A percentile compares a stretch with the other conserved stretches of the same genome.
Evolutionary conservation across 2,888 invertebrate genomes (phyloP).

Genomic region (Idaea dimidiata): DNA sequence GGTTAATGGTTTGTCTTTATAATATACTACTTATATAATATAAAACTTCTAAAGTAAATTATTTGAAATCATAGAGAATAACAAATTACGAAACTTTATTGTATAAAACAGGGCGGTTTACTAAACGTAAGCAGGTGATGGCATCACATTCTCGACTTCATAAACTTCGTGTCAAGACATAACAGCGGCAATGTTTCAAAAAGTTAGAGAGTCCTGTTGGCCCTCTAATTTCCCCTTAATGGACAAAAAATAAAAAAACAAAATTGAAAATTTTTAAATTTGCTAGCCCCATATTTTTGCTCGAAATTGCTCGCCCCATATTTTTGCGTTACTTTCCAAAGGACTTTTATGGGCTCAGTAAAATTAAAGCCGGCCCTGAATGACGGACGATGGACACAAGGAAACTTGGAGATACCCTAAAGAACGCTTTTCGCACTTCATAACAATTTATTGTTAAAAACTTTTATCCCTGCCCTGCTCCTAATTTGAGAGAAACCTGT

Average conservation of each 20-base stretch:
- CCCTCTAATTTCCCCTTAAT: conserved; percentile 2
- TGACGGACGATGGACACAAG: conserved; percentile 16
- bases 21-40: too few relatives aligned
- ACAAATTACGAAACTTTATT: too few relatives aligned
- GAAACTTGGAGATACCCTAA: conserved; percentile 24
- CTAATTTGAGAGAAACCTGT: conserved; percentile 41
- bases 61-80: too few relatives aligned
- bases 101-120: background rate
- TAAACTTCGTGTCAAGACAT: background rate
- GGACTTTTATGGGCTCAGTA: conserved; percentile 3
- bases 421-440: conserved; percentile 40
- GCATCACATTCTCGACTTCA: background rate
- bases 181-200: background rate
- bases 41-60: too few relatives aligned
- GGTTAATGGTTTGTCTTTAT: too few relatives aligned
- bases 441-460: conserved; percentile 49
- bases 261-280: conserved; percentile 1
- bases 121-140: background rate
- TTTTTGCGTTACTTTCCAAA: conserved; percentile 2
- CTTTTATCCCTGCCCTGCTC: conserved; percentile 33
- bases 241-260: background rate
- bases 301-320: conserved; percentile 4
- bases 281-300: conserved; percentile 3
- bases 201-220: background rate
- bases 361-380: background rate